These are phyloP conservation scores for Chloebia gouldiae DNA, from an alignment of 2,113 vertebrate species.

Conservation along the genomic window DNA sequence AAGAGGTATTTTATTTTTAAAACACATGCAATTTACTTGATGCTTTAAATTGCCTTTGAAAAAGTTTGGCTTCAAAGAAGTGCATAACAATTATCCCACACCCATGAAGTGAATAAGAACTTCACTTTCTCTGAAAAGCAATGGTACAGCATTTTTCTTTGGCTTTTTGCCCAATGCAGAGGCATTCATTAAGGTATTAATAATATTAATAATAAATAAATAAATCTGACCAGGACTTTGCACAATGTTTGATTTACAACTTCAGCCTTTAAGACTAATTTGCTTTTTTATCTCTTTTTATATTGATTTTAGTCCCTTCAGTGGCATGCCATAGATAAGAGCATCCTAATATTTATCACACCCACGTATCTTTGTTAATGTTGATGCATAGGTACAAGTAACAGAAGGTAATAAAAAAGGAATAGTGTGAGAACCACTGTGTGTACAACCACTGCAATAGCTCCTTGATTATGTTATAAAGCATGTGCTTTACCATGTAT, in stretches of 20 bases:
- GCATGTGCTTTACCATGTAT: background rate
- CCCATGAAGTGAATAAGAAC: conserved; percentile 12
- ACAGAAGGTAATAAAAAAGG: background rate
- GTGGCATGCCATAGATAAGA: background rate
- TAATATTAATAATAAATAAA: too few species aligned
- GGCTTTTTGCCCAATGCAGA: background rate
- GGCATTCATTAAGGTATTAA: conserved; percentile 14
- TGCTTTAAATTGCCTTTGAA: conserved; percentile 17
- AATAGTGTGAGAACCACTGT: background rate
- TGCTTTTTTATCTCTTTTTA: background rate
- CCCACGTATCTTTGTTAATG: background rate
- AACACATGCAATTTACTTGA: background rate
- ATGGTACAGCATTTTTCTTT: conserved; percentile 10
- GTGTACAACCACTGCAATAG: background rate
- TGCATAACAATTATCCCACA: conserved; percentile 4
- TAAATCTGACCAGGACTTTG: background rate
- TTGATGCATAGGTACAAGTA: background rate
- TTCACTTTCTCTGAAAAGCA: conserved; percentile 33
- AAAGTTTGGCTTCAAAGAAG: conserved; percentile 29
- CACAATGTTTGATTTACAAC: background rate
- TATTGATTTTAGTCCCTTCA: background rate
- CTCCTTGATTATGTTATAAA: background rate
- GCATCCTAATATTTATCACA: background rate
- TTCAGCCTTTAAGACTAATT: background rate
- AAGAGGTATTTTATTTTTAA: conserved; percentile 3